Conservation (phyloP, 2,888 invertebrate genomes). For the Oscheius myriophilus region DNA sequence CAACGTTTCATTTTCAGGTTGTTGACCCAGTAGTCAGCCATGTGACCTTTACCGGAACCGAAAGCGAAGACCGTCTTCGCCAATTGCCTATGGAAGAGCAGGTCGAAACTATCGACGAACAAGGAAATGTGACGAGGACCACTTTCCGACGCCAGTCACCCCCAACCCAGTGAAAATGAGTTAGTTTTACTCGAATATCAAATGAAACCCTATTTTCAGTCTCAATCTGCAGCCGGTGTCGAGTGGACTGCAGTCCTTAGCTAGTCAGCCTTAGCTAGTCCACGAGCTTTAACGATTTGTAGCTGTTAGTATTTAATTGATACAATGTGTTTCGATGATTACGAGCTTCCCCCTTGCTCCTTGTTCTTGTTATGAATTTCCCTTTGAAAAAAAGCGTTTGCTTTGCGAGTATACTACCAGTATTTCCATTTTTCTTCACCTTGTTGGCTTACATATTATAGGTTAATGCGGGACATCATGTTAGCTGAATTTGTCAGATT, state of each 20-base stretch:
- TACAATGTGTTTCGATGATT: not conserved
- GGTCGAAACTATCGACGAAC: constrained; percentile 66
- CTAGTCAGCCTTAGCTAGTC: constrained; percentile 27
- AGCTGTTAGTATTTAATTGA: constrained; percentile 9
- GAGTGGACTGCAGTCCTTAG: constrained; percentile 1
- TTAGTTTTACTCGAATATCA: not conserved
- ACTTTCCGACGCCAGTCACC: constrained; percentile 38
- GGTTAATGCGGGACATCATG: constrained; percentile 9
- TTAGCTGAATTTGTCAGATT: not conserved
- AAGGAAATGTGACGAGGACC: constrained; percentile 69
- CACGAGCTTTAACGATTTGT: not conserved
- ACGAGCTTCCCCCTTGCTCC: constrained; percentile 19
- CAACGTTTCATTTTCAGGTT: constrained; percentile 34
- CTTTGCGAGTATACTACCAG: constrained; percentile 22
- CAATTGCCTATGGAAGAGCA: constrained; percentile 61
- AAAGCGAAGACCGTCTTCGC: constrained; percentile 62
- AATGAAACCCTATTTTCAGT: constrained; percentile 1
- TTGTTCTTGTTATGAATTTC: constrained; percentile 18
- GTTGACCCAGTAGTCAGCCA: constrained; percentile 66
- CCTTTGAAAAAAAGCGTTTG: constrained; percentile 8
- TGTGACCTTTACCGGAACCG: constrained; percentile 69
- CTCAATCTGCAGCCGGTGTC: constrained; percentile 22
- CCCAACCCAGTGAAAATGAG: constrained; percentile 22
- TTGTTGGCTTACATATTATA: constrained; percentile 16
- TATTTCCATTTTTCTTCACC: constrained; percentile 8